These are phyloP conservation scores for Cephus cinctus DNA, from an alignment of 1,140 invertebrate genomes.

Conservation along the genomic window DNA sequence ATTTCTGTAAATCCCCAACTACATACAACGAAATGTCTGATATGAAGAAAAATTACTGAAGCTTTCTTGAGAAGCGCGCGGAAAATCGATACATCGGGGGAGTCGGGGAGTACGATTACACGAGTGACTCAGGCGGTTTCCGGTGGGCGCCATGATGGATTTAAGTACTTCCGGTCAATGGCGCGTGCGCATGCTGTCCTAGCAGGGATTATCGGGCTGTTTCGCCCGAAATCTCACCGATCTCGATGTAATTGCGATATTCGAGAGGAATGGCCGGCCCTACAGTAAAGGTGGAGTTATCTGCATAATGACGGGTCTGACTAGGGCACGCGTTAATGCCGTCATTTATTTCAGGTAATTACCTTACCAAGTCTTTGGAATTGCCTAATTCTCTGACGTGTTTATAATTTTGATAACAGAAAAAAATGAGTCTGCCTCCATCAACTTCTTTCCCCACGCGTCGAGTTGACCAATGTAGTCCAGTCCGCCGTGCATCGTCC, in stretches of 20 bases:
- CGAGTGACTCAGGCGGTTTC: conserved; percentile 48
- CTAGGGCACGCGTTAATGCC: conserved; percentile 15
- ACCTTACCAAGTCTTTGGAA: too few species aligned
- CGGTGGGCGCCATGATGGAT: conserved; percentile 47
- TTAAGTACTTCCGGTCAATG: conserved; percentile 45
- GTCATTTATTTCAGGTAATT: conserved; percentile 15
- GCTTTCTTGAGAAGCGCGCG: too few species aligned
- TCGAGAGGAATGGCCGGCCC: not conserved
- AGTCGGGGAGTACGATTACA: conserved; percentile 38
- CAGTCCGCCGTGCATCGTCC: too few species aligned
- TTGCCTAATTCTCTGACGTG: too few species aligned
- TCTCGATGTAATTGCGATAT: conserved; percentile 3
- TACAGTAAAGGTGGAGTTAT: conserved; percentile 5
- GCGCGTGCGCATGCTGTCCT: conserved; percentile 34
- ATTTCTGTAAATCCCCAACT: too few species aligned
- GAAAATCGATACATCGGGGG: conserved; percentile 39
- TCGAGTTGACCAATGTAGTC: too few species aligned
- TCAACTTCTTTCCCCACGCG: too few species aligned
- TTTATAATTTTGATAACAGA: too few species aligned
- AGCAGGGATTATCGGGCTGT: not conserved
- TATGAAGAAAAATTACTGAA: too few species aligned
- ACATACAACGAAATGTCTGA: too few species aligned
- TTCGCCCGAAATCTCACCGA: conserved; percentile 9
- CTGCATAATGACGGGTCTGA: conserved; percentile 24
- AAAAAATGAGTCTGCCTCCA: too few species aligned